Conservation (phyloP, 2,888 invertebrate genomes). For the Hirtodrosophila cameraria region DNA sequence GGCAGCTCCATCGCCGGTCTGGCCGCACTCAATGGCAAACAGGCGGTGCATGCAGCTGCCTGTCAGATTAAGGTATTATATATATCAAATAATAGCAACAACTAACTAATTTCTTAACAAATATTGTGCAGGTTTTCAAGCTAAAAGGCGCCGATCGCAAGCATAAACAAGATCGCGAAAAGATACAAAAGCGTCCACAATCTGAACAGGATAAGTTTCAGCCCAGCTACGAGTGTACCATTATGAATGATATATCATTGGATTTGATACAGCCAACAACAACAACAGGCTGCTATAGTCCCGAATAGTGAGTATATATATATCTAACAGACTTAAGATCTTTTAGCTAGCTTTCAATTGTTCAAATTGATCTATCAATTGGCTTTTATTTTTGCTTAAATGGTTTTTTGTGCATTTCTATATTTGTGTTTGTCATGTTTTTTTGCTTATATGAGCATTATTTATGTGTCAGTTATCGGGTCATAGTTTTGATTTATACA, state of each 20-base stretch:
- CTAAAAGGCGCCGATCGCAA: conserved; percentile 98
- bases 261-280: conserved; percentile 75
- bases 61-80: conserved; percentile 95
- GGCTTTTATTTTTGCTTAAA: not conserved
- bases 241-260: conserved; percentile 92
- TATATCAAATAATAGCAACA: not conserved
- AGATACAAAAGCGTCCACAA: conserved; percentile 93
- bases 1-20: conserved; percentile 38
- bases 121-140: conserved; percentile 88
- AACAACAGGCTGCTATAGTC: conserved; percentile 82
- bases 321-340: not conserved
- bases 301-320: conserved; percentile 83
- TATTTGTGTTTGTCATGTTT: not conserved
- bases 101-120: not conserved
- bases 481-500: conserved; percentile 1
- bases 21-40: conserved; percentile 82
- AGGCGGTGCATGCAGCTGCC: conserved; percentile 95
- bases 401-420: not conserved
- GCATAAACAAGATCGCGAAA: conserved; percentile 98
- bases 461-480: not conserved
- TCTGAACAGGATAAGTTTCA: conserved; percentile 96
- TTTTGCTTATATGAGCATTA: not conserved
- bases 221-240: conserved; percentile 97
- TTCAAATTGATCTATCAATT: conserved; percentile 18
- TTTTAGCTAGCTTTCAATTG: too few relatives aligned